Conservation (phyloP, 2,113 vertebrate species). For the Micronisus gabar region DNA sequence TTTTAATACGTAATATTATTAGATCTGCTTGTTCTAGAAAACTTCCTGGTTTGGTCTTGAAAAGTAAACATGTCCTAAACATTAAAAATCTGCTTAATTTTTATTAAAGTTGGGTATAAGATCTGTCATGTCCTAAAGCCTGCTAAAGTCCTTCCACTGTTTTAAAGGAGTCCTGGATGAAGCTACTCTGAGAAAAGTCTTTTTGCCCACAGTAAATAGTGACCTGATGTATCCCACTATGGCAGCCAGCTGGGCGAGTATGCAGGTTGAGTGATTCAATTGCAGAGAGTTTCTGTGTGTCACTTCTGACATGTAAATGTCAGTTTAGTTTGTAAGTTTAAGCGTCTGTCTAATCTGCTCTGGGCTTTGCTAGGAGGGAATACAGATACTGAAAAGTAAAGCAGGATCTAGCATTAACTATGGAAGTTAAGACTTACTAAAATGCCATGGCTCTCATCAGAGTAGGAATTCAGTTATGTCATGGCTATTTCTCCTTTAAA, state of each 20-base stretch:
- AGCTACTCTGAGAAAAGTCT: background rate
- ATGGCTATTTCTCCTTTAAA: background rate
- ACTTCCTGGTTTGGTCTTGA: background rate
- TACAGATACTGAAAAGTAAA: background rate
- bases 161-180: background rate
- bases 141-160: background rate
- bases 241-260: background rate
- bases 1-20: background rate
- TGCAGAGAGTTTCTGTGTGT: background rate
- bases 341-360: background rate
- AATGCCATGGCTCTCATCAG: background rate
- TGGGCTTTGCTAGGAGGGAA: background rate
- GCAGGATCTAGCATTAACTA: background rate
- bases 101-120: background rate
- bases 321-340: background rate
- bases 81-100: background rate
- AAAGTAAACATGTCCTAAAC: background rate
- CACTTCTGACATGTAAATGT: background rate
- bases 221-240: background rate
- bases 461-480: background rate
- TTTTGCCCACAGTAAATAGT: background rate
- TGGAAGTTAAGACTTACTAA: background rate
- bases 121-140: background rate
- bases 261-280: background rate
- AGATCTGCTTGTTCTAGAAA: background rate